These are phyloP conservation scores for Rotaria socialis DNA, from an alignment of 2,888 invertebrate species.

Conservation along the genomic window DNA sequence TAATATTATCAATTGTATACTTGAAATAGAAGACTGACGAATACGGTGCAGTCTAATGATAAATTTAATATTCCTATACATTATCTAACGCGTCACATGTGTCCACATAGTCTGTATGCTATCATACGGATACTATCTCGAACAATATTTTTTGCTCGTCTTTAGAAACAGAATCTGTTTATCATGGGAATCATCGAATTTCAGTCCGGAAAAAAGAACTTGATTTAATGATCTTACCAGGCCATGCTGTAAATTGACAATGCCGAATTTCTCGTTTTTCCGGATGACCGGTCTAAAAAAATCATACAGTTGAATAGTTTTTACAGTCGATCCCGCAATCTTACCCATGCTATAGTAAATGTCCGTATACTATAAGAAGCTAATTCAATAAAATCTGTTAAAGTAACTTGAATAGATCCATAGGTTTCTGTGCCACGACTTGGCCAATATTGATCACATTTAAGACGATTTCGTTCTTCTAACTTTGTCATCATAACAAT, in stretches of 20 bases:
- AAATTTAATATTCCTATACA: too few species aligned
- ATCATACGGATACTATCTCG: too few species aligned
- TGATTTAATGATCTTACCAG: slow-evolving; percentile 40
- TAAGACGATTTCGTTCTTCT: slow-evolving; percentile 83
- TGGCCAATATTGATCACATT: slow-evolving; percentile 89
- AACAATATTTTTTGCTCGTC: too few species aligned
- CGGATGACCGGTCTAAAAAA: neutral
- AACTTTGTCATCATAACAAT: slow-evolving; percentile 99
- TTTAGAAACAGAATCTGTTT: too few species aligned
- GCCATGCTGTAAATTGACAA: slow-evolving; percentile 53
- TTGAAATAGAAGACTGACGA: too few species aligned
- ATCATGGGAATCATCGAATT: too few species aligned
- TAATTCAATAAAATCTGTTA: slow-evolving; percentile 88
- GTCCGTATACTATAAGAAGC: slow-evolving; percentile 97
- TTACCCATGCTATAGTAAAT: slow-evolving; percentile 69
- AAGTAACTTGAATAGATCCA: slow-evolving; percentile 85
- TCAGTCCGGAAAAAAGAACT: slow-evolving; percentile 81
- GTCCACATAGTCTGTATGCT: too few species aligned
- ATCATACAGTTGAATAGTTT: too few species aligned
- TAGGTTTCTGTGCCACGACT: slow-evolving; percentile 86
- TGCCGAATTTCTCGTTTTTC: slow-evolving; percentile 47
- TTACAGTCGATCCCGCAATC: neutral
- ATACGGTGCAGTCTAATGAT: too few species aligned
- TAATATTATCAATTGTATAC: too few species aligned
- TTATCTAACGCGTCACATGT: too few species aligned